Base-by-base conservation (phyloP, 2,888 invertebrate species). In the Caenorhabditis sinica region DNA sequence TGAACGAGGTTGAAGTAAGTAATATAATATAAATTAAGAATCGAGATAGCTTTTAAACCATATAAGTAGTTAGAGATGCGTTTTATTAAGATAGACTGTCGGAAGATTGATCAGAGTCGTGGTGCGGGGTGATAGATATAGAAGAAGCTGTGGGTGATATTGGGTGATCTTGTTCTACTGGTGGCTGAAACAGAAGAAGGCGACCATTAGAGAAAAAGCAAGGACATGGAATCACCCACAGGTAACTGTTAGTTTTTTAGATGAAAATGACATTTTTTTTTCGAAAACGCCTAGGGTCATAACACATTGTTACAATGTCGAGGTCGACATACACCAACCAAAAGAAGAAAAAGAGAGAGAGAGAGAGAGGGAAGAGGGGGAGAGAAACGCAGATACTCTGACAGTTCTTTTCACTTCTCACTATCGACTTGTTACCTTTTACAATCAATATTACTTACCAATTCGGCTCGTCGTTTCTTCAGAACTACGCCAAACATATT, bases 401-500 rank as follows among this genome's bases (percentile, higher is more conserved):
- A 28, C 65, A 49, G 45, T 65, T 43, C 13, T 65, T 69, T 56
- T 69, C 28, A 56, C 69, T 69, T 56, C 69, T 56, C 56, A 69
- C 68, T 66, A 68, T 66, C 43, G 33, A 53, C 60, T 72, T 65
- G 60, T 74, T 33, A 20, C 65, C 2, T 45, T 17, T 17, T 45
- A 45, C 20, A 8, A 20, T 49, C 17, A 49, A 20, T 49, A 49
- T 20, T 49, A 74, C 83, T 61, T 49, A 84, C 86, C 69, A 86
- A 71, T 40, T 86, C 83, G 28, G 68, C 58, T 56, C 83, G 53
- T 43, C 86, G 58, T 40, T 74, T 72, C 28, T 30, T 75, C 28
- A 88, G 25, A 28, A 87, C 72, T 6, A 79, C 60, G n/a, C 77
- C 56, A 66, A 84, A 86, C 17, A 75, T 66, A 40, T 85, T 66